Evolutionary conservation across 2,113 vertebrate genomes (phyloP).

Genomic region (Bujurquina vittata): DNA sequence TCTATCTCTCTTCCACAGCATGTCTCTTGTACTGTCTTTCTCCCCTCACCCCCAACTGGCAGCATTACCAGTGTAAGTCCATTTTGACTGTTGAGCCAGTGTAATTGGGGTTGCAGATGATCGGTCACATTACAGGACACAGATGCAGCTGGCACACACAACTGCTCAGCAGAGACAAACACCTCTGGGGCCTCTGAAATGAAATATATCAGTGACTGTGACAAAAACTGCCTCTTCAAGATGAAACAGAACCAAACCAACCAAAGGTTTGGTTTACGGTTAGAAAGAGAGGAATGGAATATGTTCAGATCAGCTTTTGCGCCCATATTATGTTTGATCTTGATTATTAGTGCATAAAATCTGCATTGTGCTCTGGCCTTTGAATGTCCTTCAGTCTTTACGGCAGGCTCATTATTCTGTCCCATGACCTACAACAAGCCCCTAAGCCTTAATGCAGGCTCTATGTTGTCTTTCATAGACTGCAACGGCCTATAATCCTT

Average conservation of each 20-base stretch:
- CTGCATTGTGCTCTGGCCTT: too few relatives aligned
- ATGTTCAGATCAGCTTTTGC: not conserved
- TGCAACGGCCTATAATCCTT: not conserved
- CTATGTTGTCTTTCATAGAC: not conserved
- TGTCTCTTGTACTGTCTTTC: too few relatives aligned
- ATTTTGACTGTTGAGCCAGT: slow-evolving; percentile 76
- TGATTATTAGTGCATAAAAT: not conserved
- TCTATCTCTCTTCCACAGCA: too few relatives aligned
- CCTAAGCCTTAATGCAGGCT: not conserved
- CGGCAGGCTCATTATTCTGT: not conserved
- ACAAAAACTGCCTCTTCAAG: not conserved
- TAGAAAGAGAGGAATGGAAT: not conserved
- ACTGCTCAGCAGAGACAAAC: slow-evolving; percentile 47
- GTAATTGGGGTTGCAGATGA: slow-evolving; percentile 71
- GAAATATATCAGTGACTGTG: not conserved
- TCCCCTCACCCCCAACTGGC: too few relatives aligned
- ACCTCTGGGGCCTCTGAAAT: slow-evolving; percentile 73
- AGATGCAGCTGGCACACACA: slow-evolving; percentile 33
- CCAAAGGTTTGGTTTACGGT: slow-evolving; percentile 37
- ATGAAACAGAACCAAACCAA: slow-evolving; percentile 23
- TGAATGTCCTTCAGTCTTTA: too few relatives aligned
- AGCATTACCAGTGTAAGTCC: slow-evolving; percentile 60
- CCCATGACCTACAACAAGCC: not conserved
- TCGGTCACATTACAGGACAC: slow-evolving; percentile 79
- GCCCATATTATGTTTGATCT: not conserved